Percentiles rank a stretch among this genome's conserved stretches.
Conservation (phyloP, 2,888 invertebrate genomes). For the Pseudoips prasinana region DNA sequence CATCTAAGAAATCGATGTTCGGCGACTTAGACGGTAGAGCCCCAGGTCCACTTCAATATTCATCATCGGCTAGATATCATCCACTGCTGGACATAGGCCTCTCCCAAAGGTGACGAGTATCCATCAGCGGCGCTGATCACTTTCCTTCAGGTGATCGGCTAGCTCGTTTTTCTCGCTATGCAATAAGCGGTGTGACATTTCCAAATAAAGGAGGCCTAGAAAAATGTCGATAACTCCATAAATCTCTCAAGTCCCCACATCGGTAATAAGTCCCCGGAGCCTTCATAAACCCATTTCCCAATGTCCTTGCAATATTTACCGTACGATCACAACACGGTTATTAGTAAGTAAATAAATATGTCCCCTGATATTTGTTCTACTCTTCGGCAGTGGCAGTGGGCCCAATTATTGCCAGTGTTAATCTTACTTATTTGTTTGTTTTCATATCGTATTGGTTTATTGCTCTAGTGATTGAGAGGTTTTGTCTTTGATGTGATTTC, state of each 20-base stretch:
- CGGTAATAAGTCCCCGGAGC: slow-evolving; percentile 56
- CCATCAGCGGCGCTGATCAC: too few relatives aligned
- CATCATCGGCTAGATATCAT: too few relatives aligned
- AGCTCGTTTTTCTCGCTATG: too few relatives aligned
- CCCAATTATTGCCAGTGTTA: slow-evolving; percentile 67
- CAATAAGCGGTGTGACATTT: too few relatives aligned
- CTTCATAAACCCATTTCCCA: slow-evolving; percentile 76
- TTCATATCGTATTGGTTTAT: slow-evolving; percentile 34
- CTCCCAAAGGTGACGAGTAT: too few relatives aligned
- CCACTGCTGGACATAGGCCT: too few relatives aligned
- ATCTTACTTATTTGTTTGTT: slow-evolving; percentile 55
- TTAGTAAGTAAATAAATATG: slow-evolving; percentile 80
- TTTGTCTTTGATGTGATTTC: slow-evolving; percentile 5
- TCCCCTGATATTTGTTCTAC: slow-evolving; percentile 67
- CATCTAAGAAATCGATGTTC: too few relatives aligned
- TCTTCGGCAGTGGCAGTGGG: slow-evolving; percentile 59
- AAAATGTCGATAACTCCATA: too few relatives aligned
- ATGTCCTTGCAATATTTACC: slow-evolving; percentile 57
- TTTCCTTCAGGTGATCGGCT: too few relatives aligned
- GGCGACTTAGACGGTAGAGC: too few relatives aligned
- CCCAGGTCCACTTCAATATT: too few relatives aligned
- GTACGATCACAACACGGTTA: slow-evolving; percentile 53
- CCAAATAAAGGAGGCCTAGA: too few relatives aligned
- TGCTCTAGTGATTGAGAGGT: slow-evolving; percentile 34
- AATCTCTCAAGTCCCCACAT: slow-evolving; percentile 3